phyloP scores from a whole-genome alignment of 2,888 invertebrate species.

The Orthosia incerta region DNA sequence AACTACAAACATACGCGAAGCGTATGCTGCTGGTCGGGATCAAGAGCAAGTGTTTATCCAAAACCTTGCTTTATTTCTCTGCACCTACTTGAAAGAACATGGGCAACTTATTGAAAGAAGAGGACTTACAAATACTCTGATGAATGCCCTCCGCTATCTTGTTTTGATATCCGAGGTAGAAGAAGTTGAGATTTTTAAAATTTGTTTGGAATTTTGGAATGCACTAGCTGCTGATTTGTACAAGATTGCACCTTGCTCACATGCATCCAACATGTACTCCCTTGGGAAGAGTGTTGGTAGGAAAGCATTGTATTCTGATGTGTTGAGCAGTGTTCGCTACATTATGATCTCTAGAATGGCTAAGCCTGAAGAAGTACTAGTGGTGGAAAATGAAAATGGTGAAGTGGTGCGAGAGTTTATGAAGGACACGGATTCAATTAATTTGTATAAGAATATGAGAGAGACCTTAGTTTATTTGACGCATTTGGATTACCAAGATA shows the following conservation, averaged over 20 bases:
- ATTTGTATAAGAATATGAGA: constrained; percentile 99
- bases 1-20: constrained; percentile 97
- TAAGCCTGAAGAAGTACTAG: constrained; percentile 99
- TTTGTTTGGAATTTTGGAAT: constrained; percentile 99
- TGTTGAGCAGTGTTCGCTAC: constrained; percentile 96
- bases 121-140: constrained; percentile 94
- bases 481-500: constrained; percentile 99
- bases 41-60: constrained; percentile 99
- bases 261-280: constrained; percentile 83
- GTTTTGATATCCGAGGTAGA: constrained; percentile 99
- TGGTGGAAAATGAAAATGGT: constrained; percentile 99
- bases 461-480: constrained; percentile 99
- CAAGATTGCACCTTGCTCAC: constrained; percentile 94
- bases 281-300: constrained; percentile 90
- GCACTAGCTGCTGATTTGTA: constrained; percentile 97
- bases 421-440: constrained; percentile 99
- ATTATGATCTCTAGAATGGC: constrained; percentile 99
- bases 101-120: constrained; percentile 96
- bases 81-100: constrained; percentile 99
- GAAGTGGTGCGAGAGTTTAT: constrained; percentile 99
- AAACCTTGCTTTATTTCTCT: constrained; percentile 98
- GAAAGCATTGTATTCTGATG: constrained; percentile 94
- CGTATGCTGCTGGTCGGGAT: constrained; percentile 98
- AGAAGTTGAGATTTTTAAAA: constrained; percentile 99
- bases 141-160: constrained; percentile 96